phyloP scores from a whole-genome alignment of 2,797 vertebrate species.

The Enteromius trimaculatus region DNA sequence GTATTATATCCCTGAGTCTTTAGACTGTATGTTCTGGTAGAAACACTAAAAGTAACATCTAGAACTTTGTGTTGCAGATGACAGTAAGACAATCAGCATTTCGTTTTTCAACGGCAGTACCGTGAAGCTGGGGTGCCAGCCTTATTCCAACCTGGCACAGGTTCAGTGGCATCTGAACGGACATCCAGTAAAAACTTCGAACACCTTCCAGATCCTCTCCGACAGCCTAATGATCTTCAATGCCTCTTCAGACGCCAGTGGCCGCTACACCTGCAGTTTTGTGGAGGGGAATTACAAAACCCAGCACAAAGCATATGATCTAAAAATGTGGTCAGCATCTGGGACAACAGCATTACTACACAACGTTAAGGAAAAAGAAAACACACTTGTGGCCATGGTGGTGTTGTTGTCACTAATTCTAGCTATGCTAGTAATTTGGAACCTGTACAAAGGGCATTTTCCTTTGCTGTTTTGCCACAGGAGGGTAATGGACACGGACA shows the following conservation, averaged over 20 bases:
- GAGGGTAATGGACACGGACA: neutral
- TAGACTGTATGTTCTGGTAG: neutral
- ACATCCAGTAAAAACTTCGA: constrained; percentile 45
- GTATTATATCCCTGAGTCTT: constrained; percentile 37
- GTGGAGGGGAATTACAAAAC: constrained; percentile 66
- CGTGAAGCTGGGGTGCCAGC: constrained; percentile 68
- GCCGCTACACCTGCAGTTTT: constrained; percentile 74
- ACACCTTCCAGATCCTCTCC: constrained; percentile 59
- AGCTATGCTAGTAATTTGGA: constrained; percentile 74
- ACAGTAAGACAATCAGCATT: constrained; percentile 44
- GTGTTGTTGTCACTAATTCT: constrained; percentile 67
- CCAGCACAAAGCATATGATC: constrained; percentile 62
- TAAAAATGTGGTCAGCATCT: constrained; percentile 46
- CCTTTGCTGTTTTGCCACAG: constrained; percentile 57
- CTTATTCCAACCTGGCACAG: constrained; percentile 73
- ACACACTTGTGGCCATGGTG: constrained; percentile 55
- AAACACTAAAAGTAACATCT: neutral
- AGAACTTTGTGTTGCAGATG: constrained; percentile 62
- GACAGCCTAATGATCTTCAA: constrained; percentile 74
- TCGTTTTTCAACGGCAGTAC: constrained; percentile 63
- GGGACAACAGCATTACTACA: neutral
- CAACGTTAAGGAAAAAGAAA: constrained; percentile 40
- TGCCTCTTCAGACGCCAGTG: constrained; percentile 47
- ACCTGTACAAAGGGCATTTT: constrained; percentile 72
- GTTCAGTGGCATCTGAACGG: constrained; percentile 68